Base-by-base conservation (phyloP, 2,888 invertebrate species). In the Agrypnus murinus region DNA sequence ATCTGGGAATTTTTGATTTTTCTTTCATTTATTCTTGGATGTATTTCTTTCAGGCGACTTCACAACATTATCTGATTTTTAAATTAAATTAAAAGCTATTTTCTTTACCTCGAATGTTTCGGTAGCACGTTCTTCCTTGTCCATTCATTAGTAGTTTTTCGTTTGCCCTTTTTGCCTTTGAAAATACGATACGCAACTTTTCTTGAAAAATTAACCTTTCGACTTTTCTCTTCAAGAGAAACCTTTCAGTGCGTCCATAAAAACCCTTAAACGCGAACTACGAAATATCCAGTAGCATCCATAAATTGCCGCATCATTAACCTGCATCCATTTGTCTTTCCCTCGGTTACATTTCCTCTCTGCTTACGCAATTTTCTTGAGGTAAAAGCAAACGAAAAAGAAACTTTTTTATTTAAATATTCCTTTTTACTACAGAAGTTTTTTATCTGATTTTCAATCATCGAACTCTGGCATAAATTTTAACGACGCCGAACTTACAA, bases 271-370 rank as follows among this genome's bases (percentile, higher is more conserved):
- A 46, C 46, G 19, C 46, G 19, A 17, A 9, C 10, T 17, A 19
- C 10, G 46, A 19, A 46, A 46, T 19, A 46, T 46, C 46, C 46
- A 46, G 4, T 10, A 15, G 10, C 46, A 15, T 46, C 46, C 46
- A 46, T 46, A 46, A 46, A 46, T 46, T 19, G 46, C 19, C n/a
- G 46, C 46, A 19, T 46, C 46, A 46, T 46, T 46, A 19, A 46
- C 46, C 46, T 46, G 25, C 46, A 46, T 46, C 46, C 46, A 46
- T 46, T 46, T 46, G 46, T 46, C 46, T 46, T 46, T 19, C 19
- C 17, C 46, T 46, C 7, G 6, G 17, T 45, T 17, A 46, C 25
- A 25, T 25, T 46, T 46, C 25, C 46, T 45, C 5, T 8, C 19
- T 15, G 8, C 46, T 9, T 25, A n/a, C 2, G 43, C n/a, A 12